Conservation (phyloP, 30 jellyfish, hydroid and myxozoan genomes). For the Aurelia sp. region DNA sequence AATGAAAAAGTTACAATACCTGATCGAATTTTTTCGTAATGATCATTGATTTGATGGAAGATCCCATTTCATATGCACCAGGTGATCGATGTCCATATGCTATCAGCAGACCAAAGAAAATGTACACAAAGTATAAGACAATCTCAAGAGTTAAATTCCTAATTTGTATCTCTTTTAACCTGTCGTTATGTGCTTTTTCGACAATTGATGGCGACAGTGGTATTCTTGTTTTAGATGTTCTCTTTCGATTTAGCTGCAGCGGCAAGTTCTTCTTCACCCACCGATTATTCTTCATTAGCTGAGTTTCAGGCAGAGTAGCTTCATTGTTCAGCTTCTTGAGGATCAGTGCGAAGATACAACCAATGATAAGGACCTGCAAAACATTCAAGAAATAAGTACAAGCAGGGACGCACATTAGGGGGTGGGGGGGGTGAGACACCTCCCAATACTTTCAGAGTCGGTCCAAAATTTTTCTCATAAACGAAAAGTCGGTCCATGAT, state of each 20-base stretch:
- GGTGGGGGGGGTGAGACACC: too few relatives aligned
- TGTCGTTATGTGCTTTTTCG: constrained; percentile 53
- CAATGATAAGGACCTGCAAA: constrained; percentile 69
- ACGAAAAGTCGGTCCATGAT: too few relatives aligned
- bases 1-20: not conserved
- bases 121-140: constrained; percentile 49
- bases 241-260: constrained; percentile 10
- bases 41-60: constrained; percentile 40
- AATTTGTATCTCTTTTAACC: constrained; percentile 55
- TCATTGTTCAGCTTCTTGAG: constrained; percentile 68
- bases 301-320: constrained; percentile 52
- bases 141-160: constrained; percentile 55
- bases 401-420: too few relatives aligned
- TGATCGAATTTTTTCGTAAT: too few relatives aligned
- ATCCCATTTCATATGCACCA: constrained; percentile 67
- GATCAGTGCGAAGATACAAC: constrained; percentile 70
- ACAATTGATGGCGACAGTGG: constrained; percentile 61
- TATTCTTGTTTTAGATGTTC: constrained; percentile 16
- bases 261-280: constrained; percentile 22
- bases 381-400: too few relatives aligned
- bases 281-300: too few relatives aligned
- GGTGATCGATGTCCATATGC: constrained; percentile 97
- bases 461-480: too few relatives aligned
- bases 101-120: constrained; percentile 68
- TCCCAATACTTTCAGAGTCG: too few relatives aligned